A percentile compares a stretch with the other conserved stretches of the same genome.
Conservation (phyloP, 2,888 invertebrate genomes). For the Cheilosia grossa region DNA sequence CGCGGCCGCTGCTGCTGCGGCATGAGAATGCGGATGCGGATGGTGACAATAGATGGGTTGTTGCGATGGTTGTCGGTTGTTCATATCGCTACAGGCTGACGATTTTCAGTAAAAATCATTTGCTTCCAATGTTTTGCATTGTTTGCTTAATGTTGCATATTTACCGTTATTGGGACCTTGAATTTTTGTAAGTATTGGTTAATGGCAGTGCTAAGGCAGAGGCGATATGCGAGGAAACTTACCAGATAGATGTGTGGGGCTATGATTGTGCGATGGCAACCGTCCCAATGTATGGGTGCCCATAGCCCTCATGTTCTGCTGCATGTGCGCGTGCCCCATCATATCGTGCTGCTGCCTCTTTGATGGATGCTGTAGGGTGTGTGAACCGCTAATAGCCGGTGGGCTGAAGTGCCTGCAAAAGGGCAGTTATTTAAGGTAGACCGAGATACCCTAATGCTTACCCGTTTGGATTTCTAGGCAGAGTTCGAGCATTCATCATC, state of each 20-base stretch:
- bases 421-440: slow-evolving; percentile 28
- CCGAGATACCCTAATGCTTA: slow-evolving; percentile 75
- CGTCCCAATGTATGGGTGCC: slow-evolving; percentile 88
- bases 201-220: background rate
- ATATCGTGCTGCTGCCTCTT: slow-evolving; percentile 82
- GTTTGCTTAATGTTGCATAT: slow-evolving; percentile 97
- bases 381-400: slow-evolving; percentile 83
- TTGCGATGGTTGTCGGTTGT: slow-evolving; percentile 79
- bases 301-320: slow-evolving; percentile 84
- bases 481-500: slow-evolving; percentile 84
- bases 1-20: slow-evolving; percentile 83
- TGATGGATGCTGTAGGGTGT: slow-evolving; percentile 83
- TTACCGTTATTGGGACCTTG: slow-evolving; percentile 91
- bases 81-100: slow-evolving; percentile 84
- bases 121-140: slow-evolving; percentile 97
- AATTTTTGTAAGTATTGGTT: slow-evolving; percentile 56
- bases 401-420: slow-evolving; percentile 82
- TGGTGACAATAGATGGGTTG: slow-evolving; percentile 83
- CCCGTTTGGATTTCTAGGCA: slow-evolving; percentile 84
- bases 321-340: slow-evolving; percentile 84
- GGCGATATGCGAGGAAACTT: slow-evolving; percentile 73
- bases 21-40: slow-evolving; percentile 83
- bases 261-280: slow-evolving; percentile 86
- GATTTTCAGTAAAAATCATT: slow-evolving; percentile 97
- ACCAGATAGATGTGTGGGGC: slow-evolving; percentile 85